A percentile compares a stretch with the other conserved stretches of the same genome.
These are phyloP conservation scores for Zoanthus sansibaricus DNA, from an alignment of 92 coral and sea anemone species.

Conservation along the genomic window DNA sequence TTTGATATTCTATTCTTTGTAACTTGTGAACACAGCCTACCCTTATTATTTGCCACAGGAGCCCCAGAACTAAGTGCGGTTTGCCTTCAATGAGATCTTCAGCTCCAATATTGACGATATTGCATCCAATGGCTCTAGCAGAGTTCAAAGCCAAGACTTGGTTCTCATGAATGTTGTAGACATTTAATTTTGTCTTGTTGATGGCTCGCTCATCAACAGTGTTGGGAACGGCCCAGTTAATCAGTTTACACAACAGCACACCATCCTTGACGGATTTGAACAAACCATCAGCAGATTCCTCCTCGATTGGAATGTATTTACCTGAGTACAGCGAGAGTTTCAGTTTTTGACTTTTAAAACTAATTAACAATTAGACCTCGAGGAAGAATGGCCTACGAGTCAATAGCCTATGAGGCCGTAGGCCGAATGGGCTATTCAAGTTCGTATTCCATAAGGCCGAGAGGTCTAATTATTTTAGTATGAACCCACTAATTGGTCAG, in stretches of 20 bases:
- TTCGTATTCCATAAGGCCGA: no score
- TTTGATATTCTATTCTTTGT: no score
- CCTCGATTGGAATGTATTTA: conserved; percentile 82
- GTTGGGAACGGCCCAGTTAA: conserved; percentile 94
- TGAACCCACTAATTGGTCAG: no score
- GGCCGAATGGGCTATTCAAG: no score
- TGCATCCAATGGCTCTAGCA: conserved; percentile 99
- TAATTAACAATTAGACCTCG: neutral
- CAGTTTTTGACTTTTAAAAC: neutral
- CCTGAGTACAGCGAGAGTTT: conserved; percentile 14
- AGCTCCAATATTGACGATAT: conserved; percentile 96
- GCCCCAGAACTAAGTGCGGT: conserved; percentile 95
- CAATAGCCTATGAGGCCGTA: no score
- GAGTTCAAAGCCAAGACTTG: conserved; percentile 91
- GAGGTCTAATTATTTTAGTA: no score
- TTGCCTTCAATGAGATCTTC: conserved; percentile 89
- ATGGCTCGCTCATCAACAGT: conserved; percentile 96
- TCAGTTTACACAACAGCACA: conserved; percentile 85
- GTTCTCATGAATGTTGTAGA: conserved; percentile 94
- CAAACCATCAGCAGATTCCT: conserved; percentile 73
- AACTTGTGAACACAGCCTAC: conserved; percentile 37
- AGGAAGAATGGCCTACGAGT: no score
- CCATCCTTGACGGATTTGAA: conserved; percentile 96
- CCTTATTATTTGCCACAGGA: conserved; percentile 97
- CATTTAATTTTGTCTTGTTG: conserved; percentile 89